Evolutionary conservation across 2,888 invertebrate genomes (phyloP).

Genomic region (Eledone cirrhosa): DNA sequence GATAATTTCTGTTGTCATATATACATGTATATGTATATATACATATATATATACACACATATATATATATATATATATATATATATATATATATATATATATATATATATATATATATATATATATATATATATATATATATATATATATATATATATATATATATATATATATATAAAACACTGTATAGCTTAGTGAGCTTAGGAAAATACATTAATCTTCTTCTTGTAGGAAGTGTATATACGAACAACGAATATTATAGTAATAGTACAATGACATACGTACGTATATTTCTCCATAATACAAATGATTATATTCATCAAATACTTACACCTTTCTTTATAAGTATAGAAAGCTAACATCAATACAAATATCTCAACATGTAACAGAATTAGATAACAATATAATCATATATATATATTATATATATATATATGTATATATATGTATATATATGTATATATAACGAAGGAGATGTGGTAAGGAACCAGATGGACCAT

Average conservation of each 20-base stretch:
- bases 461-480: too few species aligned
- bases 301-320: not conserved
- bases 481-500: too few species aligned
- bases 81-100: conserved; percentile 7
- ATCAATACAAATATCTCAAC: not conserved
- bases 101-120: conserved; percentile 13
- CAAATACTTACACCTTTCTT: not conserved
- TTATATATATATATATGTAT: not conserved
- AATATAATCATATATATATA: not conserved
- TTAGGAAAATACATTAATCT: too few species aligned
- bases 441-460: conserved; percentile 15
- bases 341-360: not conserved
- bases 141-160: not conserved
- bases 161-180: not conserved
- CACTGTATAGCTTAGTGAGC: not conserved
- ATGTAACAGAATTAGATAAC: not conserved
- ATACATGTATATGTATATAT: too few species aligned
- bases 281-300: too few species aligned
- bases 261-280: too few species aligned
- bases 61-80: not conserved
- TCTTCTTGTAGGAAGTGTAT: too few species aligned
- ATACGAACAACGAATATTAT: too few species aligned
- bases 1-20: too few species aligned
- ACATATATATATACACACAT: not conserved
- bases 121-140: conserved; percentile 1